Evolutionary conservation across 2,113 vertebrate genomes (phyloP), one percentile per base, ranked within the genome.

Genomic region (Cyprinus carpio): DNA sequence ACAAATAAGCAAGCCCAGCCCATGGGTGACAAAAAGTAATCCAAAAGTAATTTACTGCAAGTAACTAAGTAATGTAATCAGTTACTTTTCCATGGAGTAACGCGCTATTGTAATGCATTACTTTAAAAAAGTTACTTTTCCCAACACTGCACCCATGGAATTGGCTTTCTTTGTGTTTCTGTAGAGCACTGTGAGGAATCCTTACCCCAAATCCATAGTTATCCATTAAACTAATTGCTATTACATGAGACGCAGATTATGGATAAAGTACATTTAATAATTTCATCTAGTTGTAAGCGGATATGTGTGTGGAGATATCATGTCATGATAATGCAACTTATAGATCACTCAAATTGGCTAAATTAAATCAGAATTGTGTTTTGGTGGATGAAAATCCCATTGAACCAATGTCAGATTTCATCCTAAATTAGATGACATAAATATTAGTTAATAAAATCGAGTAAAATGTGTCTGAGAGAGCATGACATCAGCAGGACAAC

Each of bases 331-430:
- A 46, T 46, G n/a, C 58, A 58, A 65, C 23, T 81, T 20, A 25
- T 9, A 7, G 37, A 27, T 64, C 58, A 9, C 37, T 43, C 78
- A 64, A 11, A 64, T 46, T n/a, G 23, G 20, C 56, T 20, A 10
- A 31, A 81, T 81, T 64, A 65, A 81, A 81, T 81, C 78, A 64
- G 9, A 65, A 16, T 46, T 43, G 23, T 81, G 37, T 65, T 65
- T 25, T 7, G 12, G 4, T 18, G 23, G 58, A 64, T 81, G 64
- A 6, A 27, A 27, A 12, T 25, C 34, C 34, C 10, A 27, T 64
- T 46, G 29, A 80, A 64, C 34, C 60, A 27, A 12, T 64, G 25
- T 64, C 37, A 20, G 40, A 81, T 81, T 64, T 43, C 40, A 81
- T 64, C 0, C 40, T 43, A 64, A 64, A 81, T 64, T 81, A 29